Evolutionary conservation across 2,888 invertebrate genomes (phyloP).

Genomic region (Rotaria magnacalcarata): DNA sequence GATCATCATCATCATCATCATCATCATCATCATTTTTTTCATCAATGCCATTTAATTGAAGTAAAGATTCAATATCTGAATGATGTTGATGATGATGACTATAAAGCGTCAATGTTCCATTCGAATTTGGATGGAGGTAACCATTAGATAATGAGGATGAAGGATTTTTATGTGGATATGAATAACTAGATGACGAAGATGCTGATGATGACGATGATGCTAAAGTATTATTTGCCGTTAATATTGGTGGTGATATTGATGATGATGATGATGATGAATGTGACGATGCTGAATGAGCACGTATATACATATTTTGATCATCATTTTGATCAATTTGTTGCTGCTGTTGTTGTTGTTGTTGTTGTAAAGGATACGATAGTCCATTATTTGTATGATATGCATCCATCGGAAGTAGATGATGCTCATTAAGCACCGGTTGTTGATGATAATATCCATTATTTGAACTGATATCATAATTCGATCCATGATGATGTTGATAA

Average conservation of each 20-base stretch:
- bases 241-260: background rate
- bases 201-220: background rate
- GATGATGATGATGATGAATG: constrained; percentile 18
- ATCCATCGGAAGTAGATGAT: background rate
- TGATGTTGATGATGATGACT: constrained; percentile 21
- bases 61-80: background rate
- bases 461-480: background rate
- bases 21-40: background rate
- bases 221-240: background rate
- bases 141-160: background rate
- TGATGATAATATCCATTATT: background rate
- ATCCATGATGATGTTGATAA: background rate
- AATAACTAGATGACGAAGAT: background rate
- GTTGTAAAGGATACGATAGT: background rate
- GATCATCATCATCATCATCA: background rate
- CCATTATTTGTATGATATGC: background rate
- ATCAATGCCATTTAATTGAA: background rate
- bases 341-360: background rate
- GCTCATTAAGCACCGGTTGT: constrained; percentile 15
- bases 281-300: background rate
- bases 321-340: background rate
- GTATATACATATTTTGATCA: background rate
- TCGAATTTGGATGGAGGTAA: background rate
- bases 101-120: background rate
- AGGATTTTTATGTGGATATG: background rate